These are phyloP conservation scores for Ylistrum balloti DNA, from an alignment of 1,140 invertebrate genomes.

Conservation along the genomic window DNA sequence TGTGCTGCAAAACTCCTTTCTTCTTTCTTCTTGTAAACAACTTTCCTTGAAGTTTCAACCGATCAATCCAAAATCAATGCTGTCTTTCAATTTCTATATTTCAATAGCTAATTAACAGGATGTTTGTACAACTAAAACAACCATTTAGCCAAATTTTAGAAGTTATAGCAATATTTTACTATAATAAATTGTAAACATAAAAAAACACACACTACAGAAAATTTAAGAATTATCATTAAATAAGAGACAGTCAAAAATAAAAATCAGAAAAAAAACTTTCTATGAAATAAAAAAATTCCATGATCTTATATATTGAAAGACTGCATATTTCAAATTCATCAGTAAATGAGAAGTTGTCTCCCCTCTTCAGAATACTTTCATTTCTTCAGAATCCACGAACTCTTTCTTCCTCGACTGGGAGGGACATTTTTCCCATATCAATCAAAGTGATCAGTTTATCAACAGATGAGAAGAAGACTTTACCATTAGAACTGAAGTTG, in stretches of 20 bases:
- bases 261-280: too few species aligned
- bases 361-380: background rate
- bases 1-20: background rate
- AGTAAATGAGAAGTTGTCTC: background rate
- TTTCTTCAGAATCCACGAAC: background rate
- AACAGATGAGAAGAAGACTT: background rate
- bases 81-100: background rate
- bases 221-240: too few species aligned
- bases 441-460: background rate
- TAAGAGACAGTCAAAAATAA: too few species aligned
- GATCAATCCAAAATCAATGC: background rate
- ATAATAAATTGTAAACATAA: too few species aligned
- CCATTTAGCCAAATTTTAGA: too few species aligned
- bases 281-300: too few species aligned
- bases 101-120: too few species aligned
- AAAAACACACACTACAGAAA: too few species aligned
- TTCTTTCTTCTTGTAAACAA: background rate
- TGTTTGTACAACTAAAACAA: too few species aligned
- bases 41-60: background rate
- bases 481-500: background rate
- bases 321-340: constrained; percentile 8
- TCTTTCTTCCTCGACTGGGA: background rate
- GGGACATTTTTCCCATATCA: background rate
- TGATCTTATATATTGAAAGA: background rate
- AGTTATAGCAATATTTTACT: too few species aligned